Evolutionary conservation across 1,140 invertebrate genomes (phyloP).

Genomic region (Trichonephila clavata): DNA sequence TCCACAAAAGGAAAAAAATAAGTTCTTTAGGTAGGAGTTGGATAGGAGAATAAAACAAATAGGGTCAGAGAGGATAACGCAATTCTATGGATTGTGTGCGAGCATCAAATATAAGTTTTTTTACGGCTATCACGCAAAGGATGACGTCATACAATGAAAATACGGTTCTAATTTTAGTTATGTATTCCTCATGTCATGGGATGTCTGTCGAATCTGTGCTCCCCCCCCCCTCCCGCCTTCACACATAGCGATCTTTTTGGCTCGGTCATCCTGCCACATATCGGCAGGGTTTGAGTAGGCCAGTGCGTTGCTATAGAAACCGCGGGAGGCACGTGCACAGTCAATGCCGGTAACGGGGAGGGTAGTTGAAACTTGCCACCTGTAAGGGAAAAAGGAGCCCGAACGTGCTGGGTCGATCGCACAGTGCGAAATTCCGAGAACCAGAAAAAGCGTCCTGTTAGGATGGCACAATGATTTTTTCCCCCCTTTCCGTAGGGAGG

Average conservation of each 20-base stretch:
- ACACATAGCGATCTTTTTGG: background rate
- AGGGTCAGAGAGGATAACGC: background rate
- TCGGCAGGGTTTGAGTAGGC: slow-evolving; percentile 63
- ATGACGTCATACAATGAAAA: background rate
- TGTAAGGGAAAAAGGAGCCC: slow-evolving; percentile 36
- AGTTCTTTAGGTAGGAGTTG: too few species aligned
- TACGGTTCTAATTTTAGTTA: slow-evolving; percentile 13
- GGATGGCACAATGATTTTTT: background rate
- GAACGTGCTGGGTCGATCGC: slow-evolving; percentile 22
- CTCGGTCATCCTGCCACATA: slow-evolving; percentile 34
- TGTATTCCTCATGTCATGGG: slow-evolving; percentile 2
- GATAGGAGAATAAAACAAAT: background rate
- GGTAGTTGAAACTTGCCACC: slow-evolving; percentile 65
- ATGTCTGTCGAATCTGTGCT: background rate
- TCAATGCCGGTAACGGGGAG: slow-evolving; percentile 36
- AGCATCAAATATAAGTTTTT: background rate
- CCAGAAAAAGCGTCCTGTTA: background rate
- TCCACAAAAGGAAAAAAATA: too few species aligned
- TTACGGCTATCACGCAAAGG: background rate
- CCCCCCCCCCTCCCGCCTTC: background rate
- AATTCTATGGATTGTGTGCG: background rate
- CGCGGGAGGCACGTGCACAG: slow-evolving; percentile 52
- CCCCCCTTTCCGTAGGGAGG: background rate
- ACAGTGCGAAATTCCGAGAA: background rate
- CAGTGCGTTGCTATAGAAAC: slow-evolving; percentile 50